These are phyloP conservation scores for Oostethus manadensis DNA, from an alignment of 2,113 vertebrate species.

Conservation along the genomic window DNA sequence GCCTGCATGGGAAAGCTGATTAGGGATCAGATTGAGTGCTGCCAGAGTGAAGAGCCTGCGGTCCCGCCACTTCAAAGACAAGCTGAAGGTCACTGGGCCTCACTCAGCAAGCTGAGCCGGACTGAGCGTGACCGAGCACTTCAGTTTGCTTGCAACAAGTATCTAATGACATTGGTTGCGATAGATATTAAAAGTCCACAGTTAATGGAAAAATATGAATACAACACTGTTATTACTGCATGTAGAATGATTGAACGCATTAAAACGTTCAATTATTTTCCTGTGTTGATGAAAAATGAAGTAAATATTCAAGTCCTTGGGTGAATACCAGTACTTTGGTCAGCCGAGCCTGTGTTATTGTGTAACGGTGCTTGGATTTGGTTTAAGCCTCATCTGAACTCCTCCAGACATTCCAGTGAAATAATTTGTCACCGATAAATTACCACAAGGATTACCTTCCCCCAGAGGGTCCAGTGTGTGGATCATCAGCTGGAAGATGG, in stretches of 20 bases:
- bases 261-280: too few relatives aligned
- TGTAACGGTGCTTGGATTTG: background rate
- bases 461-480: slow-evolving; percentile 85
- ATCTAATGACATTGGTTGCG: too few relatives aligned
- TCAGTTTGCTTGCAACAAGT: background rate
- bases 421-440: background rate
- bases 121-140: background rate
- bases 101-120: slow-evolving; percentile 8
- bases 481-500: slow-evolving; percentile 87
- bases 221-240: too few relatives aligned
- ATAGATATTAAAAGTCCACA: too few relatives aligned
- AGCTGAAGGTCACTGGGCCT: slow-evolving; percentile 37
- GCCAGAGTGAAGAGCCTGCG: slow-evolving; percentile 24
- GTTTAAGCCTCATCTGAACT: background rate
- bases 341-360: too few relatives aligned
- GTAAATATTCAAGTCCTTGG: too few relatives aligned
- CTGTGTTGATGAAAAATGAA: too few relatives aligned
- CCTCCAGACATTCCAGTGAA: too few relatives aligned
- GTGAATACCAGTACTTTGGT: too few relatives aligned
- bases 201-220: too few relatives aligned
- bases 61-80: slow-evolving; percentile 22
- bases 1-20: slow-evolving; percentile 62
- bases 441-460: slow-evolving; percentile 69
- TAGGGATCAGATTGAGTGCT: slow-evolving; percentile 51
- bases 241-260: too few relatives aligned